phyloP scores from a whole-genome alignment of 2,797 vertebrate species.

The Premnoplex brunnescens region DNA sequence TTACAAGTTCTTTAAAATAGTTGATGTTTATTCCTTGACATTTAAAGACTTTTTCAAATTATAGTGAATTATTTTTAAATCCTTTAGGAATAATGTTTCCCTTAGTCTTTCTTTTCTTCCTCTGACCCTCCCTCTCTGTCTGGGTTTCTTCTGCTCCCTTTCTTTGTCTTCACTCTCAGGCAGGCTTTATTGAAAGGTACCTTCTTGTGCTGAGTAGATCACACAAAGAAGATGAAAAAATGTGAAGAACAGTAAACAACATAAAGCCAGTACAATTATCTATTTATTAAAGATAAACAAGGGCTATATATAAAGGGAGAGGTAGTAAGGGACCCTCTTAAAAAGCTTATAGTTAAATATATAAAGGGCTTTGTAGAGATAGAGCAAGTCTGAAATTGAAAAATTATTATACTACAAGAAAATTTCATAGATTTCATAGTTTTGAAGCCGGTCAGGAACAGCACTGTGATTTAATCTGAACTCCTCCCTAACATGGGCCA shows the following conservation, averaged over 20 bases:
- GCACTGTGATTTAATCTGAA: background rate
- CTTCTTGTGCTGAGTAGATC: background rate
- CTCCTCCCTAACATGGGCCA: background rate
- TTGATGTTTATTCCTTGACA: background rate
- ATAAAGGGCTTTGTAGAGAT: background rate
- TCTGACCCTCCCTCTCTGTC: background rate
- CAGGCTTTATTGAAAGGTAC: constrained; percentile 31
- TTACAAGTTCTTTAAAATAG: background rate
- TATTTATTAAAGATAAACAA: constrained; percentile 47
- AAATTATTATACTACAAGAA: background rate
- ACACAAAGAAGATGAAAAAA: constrained; percentile 39
- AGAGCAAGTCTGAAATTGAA: background rate
- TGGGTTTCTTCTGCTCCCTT: background rate
- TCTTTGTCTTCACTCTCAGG: background rate
- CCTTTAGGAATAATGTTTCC: background rate
- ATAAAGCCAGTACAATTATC: constrained; percentile 41
- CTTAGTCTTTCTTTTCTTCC: background rate
- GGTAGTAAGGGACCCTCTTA: background rate
- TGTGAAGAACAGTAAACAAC: constrained; percentile 30
- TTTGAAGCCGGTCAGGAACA: background rate
- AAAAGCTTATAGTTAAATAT: constrained; percentile 15
- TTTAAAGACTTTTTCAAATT: background rate
- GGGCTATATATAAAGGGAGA: background rate
- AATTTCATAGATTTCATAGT: background rate
- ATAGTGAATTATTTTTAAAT: background rate